phyloP scores from a whole-genome alignment of 1,140 invertebrate species.

The Caenorhabditis latens region DNA sequence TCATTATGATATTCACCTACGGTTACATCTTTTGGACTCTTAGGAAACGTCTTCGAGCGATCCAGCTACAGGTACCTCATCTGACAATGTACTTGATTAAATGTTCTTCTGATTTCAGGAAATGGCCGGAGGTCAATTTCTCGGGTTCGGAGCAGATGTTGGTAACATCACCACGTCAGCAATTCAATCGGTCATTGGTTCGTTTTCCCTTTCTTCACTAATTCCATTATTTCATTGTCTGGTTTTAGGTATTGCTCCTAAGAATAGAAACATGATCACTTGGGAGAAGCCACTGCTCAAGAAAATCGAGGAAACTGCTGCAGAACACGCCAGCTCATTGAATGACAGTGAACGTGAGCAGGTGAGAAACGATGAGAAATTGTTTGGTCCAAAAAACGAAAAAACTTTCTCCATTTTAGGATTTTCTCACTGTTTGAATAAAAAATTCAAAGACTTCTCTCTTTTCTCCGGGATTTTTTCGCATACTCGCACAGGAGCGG shows the following conservation, averaged over 20 bases:
- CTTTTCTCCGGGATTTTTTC: background rate
- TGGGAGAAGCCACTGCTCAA: constrained; percentile 77
- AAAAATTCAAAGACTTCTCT: background rate
- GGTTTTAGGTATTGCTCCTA: constrained; percentile 73
- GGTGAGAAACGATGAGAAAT: constrained; percentile 45
- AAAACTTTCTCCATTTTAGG: background rate
- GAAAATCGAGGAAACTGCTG: constrained; percentile 77
- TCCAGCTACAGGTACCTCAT: constrained; percentile 64
- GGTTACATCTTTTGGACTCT: constrained; percentile 77
- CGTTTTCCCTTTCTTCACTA: background rate
- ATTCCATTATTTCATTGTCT: background rate
- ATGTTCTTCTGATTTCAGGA: constrained; percentile 69
- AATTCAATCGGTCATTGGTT: constrained; percentile 76
- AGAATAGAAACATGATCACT: constrained; percentile 77
- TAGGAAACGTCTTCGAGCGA: constrained; percentile 67
- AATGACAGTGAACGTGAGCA: constrained; percentile 77
- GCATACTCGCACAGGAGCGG: background rate
- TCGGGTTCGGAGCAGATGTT: constrained; percentile 76
- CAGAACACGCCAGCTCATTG: constrained; percentile 74
- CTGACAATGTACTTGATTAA: background rate
- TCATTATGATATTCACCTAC: constrained; percentile 76
- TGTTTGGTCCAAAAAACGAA: background rate
- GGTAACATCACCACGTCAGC: constrained; percentile 75
- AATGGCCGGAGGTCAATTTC: constrained; percentile 77
- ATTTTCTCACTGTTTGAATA: constrained; percentile 16